Base-by-base conservation (phyloP, 2,888 invertebrate genomes). In the Idaea biselata region DNA sequence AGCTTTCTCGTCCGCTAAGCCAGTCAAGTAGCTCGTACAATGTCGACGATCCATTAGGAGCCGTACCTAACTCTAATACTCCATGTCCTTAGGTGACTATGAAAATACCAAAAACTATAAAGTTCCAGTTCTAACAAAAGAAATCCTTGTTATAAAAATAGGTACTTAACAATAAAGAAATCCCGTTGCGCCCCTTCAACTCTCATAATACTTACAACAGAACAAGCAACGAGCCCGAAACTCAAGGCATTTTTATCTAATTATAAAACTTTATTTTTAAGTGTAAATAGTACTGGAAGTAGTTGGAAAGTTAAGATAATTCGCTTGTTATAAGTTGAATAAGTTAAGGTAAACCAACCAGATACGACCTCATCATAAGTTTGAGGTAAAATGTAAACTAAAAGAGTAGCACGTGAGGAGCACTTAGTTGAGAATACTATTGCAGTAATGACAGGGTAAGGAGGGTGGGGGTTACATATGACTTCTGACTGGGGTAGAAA, bases 181-280 rank as follows among this genome's bases (percentile, higher is more conserved):
- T 8, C 44, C 11, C 44, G 44, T 14, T 8, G 44, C 44, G 44
- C 14, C 44, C 6, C 44, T 44, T 44, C 44, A 44, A 44, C 44
- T 44, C 44, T 44, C 7, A 11, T 14, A 14, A 14, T 44, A 8
- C 44, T 44, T 44, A 62, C 60, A 58, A 60, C 62, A 58, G 60
- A 67, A 66, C 60, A 62, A 62, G 63, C 63, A 63, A 63, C 57
- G 61, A 64, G 66, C 62, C 63, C 73, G 63, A 70, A 72, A 70
- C 68, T 70, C 63, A 67, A 69, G 70, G 71, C 72, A 71, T 64
- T 77, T 73, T 72, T 72, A 72, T 75, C 74, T 82, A 80, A 82
- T 83, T 83, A 82, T 25, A 81, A 82, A 82, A 74, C 82, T 81
- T 77, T 75, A 72, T 70, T 76, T 77, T 74, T 68, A 77, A 80